phyloP scores from a whole-genome alignment of 2,797 vertebrate species.

The Dermochelys coriacea region DNA sequence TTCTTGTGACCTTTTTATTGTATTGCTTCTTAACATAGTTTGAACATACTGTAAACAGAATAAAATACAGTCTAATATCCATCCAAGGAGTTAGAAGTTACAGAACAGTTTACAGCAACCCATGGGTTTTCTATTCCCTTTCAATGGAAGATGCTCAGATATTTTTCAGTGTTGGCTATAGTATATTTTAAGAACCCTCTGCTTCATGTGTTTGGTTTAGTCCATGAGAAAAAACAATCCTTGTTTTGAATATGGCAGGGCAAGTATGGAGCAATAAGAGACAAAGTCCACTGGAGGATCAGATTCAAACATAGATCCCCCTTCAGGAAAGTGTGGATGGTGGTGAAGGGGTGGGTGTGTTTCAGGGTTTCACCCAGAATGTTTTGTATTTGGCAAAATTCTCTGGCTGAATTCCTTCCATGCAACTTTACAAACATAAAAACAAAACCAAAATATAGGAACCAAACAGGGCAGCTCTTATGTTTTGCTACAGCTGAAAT shows the following conservation, averaged over 20 bases:
- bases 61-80: not conserved
- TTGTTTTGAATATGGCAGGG: not conserved
- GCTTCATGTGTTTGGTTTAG: not conserved
- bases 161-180: not conserved
- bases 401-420: not conserved
- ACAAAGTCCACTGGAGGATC: not conserved
- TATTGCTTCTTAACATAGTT: not conserved
- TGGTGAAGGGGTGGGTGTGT: not conserved
- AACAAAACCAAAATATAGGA: not conserved
- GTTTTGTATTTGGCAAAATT: not conserved
- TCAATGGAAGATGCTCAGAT: not conserved
- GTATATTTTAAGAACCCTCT: not conserved
- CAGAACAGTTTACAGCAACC: not conserved
- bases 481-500: not conserved
- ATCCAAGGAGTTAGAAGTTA: not conserved
- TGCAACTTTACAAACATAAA: not conserved
- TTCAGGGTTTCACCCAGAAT: not conserved
- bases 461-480: not conserved
- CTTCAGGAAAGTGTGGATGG: not conserved
- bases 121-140: not conserved
- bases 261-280: not conserved
- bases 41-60: not conserved
- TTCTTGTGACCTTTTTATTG: not conserved
- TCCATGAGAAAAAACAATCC: not conserved
- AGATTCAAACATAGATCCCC: not conserved